Base-by-base conservation (phyloP, 2,888 invertebrate species). In the Trichogramma evanescens region DNA sequence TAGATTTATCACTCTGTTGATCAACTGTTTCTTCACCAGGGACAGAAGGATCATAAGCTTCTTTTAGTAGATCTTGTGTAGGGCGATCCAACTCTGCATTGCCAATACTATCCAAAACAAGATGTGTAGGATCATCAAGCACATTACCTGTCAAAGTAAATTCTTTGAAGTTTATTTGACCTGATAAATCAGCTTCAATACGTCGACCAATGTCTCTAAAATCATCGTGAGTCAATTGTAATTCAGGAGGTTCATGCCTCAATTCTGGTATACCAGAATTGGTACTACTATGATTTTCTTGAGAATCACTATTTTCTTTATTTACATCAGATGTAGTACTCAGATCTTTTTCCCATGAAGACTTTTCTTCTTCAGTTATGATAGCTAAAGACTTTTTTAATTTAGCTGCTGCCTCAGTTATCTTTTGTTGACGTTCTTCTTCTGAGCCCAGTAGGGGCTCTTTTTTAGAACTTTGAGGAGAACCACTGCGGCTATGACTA, bases 401-500 rank as follows among this genome's bases (percentile, higher is more conserved):
- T 51, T 72, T 72, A 45, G 75, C 73, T 0, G 74, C 77, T 1
- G 76, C 72, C 45, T 76, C 72, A 2, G 69, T 70, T 58, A 77
- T 76, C 45, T 74, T 76, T 39, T 70, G 70, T 26, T 70, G 68
- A 1, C 76, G 70, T 60, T 78, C 77, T 51, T 76, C 76, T 52
- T 76, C 75, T 0, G 77, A 76, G 4, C 77, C 77, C n/a, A 68
- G 69, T 8, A 70, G 52, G 6, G 73, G 72, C 46, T 65, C 67
- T 10, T 59, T 59, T n/a, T 59, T 58, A 7, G 61, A 62, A 0
- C 65, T 64, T 5, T 42, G 41, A 39, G 57, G 60, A n/a, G 53
- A n/a, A 6, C 60, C 58, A 0, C 60, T 59, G 7, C 45, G 7
- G n/a, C 8, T 9, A 9, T 45, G 13, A 13, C 13, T 13, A 13